Evolutionary conservation across 2,888 invertebrate genomes (phyloP), one percentile per base, ranked within the genome.

Genomic region (Cephus sareptanus): DNA sequence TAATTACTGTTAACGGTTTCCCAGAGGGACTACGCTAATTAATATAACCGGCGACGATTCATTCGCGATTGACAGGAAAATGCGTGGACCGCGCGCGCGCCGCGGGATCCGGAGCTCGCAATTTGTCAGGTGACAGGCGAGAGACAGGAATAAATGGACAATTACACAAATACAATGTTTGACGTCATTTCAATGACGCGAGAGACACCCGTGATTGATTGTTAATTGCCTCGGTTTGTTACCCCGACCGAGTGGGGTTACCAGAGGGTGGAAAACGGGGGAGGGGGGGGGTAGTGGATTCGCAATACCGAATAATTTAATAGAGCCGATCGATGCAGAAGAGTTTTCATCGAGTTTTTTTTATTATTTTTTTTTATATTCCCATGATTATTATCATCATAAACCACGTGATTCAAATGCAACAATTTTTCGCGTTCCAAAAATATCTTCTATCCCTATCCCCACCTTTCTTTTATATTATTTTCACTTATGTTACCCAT

Each of bases 211-310:
- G 90, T 90, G 91, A 91, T 91, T 91, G 91, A 91, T 91, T 90
- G 91, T 91, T 91, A 91, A 91, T 91, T 91, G 91, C 88, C 90
- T 89, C 90, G 90, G 90, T 90, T 91, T 90, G 91, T 91, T 91
- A 91, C 90, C 88, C 89, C 85, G 85, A 84, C 81, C 85, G 84
- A 81, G 76, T 80, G 81, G 79, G 56, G 68, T 30, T 33, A 69
- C 1, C 77, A 78, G 81, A 80, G 80, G 78, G 79, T 75, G 69
- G 79, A 23, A 23, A 56, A 76, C 73, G 31, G 31, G 81, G 75
- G 76, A 78, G 70, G 74, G 74, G 74, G 15, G 71, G 74, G 75
- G 70, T 74, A 74, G 73, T 34, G 71, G 74, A 76, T 76, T 76
- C 79, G 78, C 70, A 81, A 76, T 85, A 79, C 85, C 87, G 87